phyloP scores from a whole-genome alignment of 2,113 vertebrate genomes.

The Antigone vipio region DNA sequence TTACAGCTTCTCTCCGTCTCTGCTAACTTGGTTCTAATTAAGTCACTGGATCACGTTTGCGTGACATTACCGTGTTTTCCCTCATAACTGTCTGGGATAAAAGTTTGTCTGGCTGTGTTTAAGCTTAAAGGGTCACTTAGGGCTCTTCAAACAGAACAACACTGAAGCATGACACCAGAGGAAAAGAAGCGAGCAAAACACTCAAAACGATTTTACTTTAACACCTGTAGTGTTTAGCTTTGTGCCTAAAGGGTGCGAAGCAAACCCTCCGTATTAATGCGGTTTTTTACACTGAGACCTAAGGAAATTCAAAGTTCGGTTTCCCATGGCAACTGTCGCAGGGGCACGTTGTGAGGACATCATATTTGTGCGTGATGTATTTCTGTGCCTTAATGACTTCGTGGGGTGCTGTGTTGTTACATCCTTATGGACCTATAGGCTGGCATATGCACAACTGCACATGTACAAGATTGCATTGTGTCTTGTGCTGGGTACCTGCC shows the following conservation, averaged over 20 bases:
- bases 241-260: neutral
- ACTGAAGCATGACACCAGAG: neutral
- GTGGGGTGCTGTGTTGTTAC: neutral
- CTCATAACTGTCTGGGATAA: neutral
- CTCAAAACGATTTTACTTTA: neutral
- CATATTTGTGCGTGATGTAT: neutral
- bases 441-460: neutral
- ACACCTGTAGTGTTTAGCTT: neutral
- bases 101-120: neutral
- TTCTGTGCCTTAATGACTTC: neutral
- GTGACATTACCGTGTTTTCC: neutral
- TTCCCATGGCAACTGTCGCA: neutral
- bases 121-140: neutral
- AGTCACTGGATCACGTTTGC: neutral
- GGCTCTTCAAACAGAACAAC: neutral
- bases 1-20: neutral
- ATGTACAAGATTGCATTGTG: accelerated
- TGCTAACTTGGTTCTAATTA: constrained; percentile 1
- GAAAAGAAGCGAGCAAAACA: neutral
- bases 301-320: neutral
- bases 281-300: neutral
- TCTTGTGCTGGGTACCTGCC: neutral
- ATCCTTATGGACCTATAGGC: accelerated
- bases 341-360: neutral
- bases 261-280: no score